Percentiles rank a stretch among this genome's conserved stretches.
These are phyloP conservation scores for Hydropsyche betteni DNA, from an alignment of 2,888 invertebrate genomes.

Conservation along the genomic window DNA sequence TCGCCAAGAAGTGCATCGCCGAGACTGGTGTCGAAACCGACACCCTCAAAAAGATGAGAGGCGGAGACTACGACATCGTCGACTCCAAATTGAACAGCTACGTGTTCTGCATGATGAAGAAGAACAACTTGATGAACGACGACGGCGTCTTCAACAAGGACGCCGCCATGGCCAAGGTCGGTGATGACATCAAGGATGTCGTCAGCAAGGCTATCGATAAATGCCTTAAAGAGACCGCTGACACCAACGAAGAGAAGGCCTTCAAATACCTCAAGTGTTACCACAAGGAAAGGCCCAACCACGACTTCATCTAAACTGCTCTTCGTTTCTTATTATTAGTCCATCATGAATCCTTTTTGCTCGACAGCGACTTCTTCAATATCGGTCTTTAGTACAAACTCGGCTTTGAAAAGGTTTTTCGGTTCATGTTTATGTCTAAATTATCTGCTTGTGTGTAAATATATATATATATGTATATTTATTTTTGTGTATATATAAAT, in stretches of 20 bases:
- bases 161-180: constrained; percentile 43
- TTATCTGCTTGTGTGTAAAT: no score
- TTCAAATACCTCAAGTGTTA: constrained; percentile 47
- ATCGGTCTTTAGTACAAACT: no score
- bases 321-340: no score
- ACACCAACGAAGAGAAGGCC: constrained; percentile 37
- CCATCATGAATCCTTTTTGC: no score
- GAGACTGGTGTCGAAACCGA: constrained; percentile 62
- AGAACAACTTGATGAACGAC: constrained; percentile 46
- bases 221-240: constrained; percentile 43
- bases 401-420: no score
- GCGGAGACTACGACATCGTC: constrained; percentile 62
- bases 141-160: constrained; percentile 48
- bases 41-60: constrained; percentile 61
- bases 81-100: constrained; percentile 53
- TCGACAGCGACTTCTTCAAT: no score
- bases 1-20: constrained; percentile 59
- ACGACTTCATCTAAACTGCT: constrained; percentile 40
- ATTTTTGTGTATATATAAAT: no score
- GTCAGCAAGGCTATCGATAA: constrained; percentile 42
- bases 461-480: no score
- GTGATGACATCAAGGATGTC: constrained; percentile 40
- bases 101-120: constrained; percentile 53
- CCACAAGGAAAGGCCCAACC: constrained; percentile 45
- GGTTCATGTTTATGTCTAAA: no score